phyloP scores from a whole-genome alignment of 2,797 vertebrate genomes.

The Microchirus variegatus region DNA sequence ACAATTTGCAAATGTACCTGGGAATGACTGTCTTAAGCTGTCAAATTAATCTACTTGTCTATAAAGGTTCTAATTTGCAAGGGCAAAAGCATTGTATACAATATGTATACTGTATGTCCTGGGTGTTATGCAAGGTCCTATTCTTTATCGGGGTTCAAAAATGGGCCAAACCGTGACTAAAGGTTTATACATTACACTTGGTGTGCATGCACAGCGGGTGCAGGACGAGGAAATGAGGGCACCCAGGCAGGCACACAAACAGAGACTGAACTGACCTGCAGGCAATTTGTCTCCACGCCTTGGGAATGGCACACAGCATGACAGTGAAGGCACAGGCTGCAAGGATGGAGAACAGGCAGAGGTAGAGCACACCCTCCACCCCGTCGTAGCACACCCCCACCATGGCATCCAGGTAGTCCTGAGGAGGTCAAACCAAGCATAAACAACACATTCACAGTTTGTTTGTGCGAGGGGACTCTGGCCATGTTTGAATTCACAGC shows the following conservation, averaged over 20 bases:
- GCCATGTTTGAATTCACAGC: slow-evolving; percentile 7
- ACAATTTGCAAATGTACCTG: too few relatives aligned
- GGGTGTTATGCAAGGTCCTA: too few relatives aligned
- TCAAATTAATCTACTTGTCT: too few relatives aligned
- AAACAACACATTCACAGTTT: not conserved
- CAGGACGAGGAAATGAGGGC: slow-evolving; percentile 52
- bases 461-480: not conserved
- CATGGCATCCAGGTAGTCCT: slow-evolving; percentile 96
- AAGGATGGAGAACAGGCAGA: slow-evolving; percentile 92
- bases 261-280: slow-evolving; percentile 80
- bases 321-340: slow-evolving; percentile 88
- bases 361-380: slow-evolving; percentile 92
- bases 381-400: slow-evolving; percentile 94
- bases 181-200: not conserved
- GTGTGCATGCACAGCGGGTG: not conserved
- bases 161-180: too few relatives aligned
- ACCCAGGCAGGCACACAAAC: slow-evolving; percentile 12
- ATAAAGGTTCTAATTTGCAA: too few relatives aligned
- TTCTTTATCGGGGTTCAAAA: too few relatives aligned
- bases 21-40: too few relatives aligned
- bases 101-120: too few relatives aligned
- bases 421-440: slow-evolving; percentile 30
- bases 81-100: too few relatives aligned
- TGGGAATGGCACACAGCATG: slow-evolving; percentile 87
- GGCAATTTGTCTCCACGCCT: slow-evolving; percentile 87